phyloP scores from a whole-genome alignment of 2,797 vertebrate species.

The Morus bassanus region DNA sequence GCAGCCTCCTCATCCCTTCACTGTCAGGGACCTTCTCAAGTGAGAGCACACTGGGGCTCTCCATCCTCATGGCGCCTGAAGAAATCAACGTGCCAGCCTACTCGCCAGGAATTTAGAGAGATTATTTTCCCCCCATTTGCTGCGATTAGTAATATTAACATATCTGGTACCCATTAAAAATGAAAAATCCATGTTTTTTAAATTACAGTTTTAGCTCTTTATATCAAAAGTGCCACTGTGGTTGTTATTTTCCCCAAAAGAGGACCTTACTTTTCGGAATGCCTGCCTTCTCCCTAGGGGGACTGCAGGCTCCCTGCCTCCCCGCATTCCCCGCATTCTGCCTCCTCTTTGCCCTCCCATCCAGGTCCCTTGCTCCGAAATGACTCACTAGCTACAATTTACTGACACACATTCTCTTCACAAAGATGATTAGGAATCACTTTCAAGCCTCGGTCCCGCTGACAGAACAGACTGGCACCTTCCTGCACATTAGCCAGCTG shows the following conservation, averaged over 20 bases:
- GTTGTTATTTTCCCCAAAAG: not conserved
- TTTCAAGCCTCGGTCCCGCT: not conserved
- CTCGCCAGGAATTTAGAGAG: not conserved
- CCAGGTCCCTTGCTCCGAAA: not conserved
- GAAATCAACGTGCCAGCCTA: not conserved
- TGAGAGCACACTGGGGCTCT: not conserved
- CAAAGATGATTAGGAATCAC: constrained; percentile 2
- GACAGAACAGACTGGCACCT: constrained; percentile 33
- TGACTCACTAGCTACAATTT: not conserved
- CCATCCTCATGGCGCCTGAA: not conserved
- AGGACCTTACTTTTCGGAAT: not conserved
- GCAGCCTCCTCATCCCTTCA: not conserved
- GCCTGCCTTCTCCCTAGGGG: not conserved
- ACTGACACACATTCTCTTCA: not conserved
- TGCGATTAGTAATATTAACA: not conserved
- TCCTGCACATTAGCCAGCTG: not conserved
- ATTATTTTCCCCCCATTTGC: not conserved
- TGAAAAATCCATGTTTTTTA: not conserved
- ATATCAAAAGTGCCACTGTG: not conserved
- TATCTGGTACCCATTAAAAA: not conserved
- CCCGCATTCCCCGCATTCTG: not conserved
- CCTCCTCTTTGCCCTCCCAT: not conserved
- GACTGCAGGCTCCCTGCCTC: not conserved
- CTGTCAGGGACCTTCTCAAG: not conserved
- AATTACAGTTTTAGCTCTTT: not conserved